Evolutionary conservation across 1,140 invertebrate species (phyloP).

Genomic region (Drosophila bocki): DNA sequence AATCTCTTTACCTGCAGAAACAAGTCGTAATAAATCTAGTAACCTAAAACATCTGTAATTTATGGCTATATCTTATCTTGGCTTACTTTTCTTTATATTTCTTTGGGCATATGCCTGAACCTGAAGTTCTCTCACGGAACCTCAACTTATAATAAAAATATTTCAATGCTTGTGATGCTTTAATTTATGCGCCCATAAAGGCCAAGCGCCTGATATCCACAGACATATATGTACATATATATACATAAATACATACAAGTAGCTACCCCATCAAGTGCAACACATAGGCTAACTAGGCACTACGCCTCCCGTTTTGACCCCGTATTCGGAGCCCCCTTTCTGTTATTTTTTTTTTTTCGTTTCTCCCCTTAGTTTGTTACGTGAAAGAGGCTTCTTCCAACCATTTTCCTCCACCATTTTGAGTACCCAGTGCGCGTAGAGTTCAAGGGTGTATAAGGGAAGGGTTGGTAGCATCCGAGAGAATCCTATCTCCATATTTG

Average conservation of each 20-base stretch:
- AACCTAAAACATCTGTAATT: constrained; percentile 4
- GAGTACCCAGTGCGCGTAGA: not conserved
- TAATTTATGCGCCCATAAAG: constrained; percentile 62
- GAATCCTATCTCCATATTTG: not conserved
- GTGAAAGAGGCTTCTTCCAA: constrained; percentile 50
- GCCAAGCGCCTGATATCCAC: constrained; percentile 47
- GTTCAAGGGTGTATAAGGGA: constrained; percentile 4
- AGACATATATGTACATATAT: constrained; percentile 43
- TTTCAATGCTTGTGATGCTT: constrained; percentile 48
- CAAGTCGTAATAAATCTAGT: not conserved
- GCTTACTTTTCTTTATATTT: constrained; percentile 6
- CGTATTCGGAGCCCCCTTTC: constrained; percentile 29
- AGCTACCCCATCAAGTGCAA: constrained; percentile 53
- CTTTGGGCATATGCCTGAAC: not conserved
- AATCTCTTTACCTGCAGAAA: not conserved
- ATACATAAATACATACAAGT: constrained; percentile 37
- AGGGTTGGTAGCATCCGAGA: not conserved
- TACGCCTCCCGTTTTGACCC: constrained; percentile 16
- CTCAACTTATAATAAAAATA: constrained; percentile 50
- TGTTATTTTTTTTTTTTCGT: not conserved
- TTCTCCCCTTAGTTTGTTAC: constrained; percentile 41
- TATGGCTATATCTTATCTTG: constrained; percentile 6
- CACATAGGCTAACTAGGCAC: constrained; percentile 58
- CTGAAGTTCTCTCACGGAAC: constrained; percentile 4
- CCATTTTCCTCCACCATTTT: constrained; percentile 21